Percentiles rank a stretch among this genome's conserved stretches.
Conservation (phyloP, 1,140 invertebrate species). For the Eueides isabella region DNA sequence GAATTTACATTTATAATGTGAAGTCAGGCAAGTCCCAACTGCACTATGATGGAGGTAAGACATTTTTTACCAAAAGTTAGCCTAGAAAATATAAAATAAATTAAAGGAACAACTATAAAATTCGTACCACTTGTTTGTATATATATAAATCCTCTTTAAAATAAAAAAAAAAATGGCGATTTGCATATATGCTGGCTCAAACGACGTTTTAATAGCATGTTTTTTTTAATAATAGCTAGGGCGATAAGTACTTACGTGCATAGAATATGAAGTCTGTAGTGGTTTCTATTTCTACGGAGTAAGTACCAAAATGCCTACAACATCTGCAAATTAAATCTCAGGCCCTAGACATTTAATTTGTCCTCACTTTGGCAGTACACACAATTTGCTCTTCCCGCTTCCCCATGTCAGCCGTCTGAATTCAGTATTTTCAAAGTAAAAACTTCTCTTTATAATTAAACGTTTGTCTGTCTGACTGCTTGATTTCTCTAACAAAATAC, state of each 20-base stretch:
- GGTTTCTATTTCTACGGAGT: not conserved
- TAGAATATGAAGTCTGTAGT: not conserved
- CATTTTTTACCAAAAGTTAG: no score
- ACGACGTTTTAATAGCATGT: not conserved
- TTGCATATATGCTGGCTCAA: no score
- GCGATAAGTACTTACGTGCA: constrained; percentile 3
- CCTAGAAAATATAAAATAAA: no score
- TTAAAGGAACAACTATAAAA: no score
- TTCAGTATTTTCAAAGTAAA: constrained; percentile 30
- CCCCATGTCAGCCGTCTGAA: constrained; percentile 21
- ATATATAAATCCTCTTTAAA: no score
- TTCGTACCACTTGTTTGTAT: no score
- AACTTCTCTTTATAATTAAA: constrained; percentile 16
- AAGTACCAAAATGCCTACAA: not conserved
- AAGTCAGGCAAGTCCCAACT: no score
- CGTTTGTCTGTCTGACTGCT: constrained; percentile 8
- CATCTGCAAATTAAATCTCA: constrained; percentile 11
- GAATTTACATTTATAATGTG: no score
- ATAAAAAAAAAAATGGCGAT: no score
- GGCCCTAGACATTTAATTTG: constrained; percentile 42
- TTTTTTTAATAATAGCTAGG: constrained; percentile 6
- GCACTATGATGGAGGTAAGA: no score
- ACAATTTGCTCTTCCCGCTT: constrained; percentile 32
- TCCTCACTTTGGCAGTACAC: constrained; percentile 37
- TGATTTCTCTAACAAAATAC: not conserved